Base-by-base conservation (phyloP, 2,888 invertebrate species). In the Microplitis deprimator region DNA sequence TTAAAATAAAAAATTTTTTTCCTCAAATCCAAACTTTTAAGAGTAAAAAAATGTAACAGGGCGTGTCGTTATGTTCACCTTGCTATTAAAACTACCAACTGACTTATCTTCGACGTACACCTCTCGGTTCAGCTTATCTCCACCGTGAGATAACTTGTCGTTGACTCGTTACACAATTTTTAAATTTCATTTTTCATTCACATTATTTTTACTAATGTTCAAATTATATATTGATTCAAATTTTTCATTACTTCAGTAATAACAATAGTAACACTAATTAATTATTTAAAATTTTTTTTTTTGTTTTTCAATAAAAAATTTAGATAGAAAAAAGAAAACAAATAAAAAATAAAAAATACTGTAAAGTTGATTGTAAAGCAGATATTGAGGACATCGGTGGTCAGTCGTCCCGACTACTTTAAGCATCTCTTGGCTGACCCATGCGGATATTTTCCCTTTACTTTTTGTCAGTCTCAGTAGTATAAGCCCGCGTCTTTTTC, bases 351-450 rank as follows among this genome's bases (percentile, higher is more conserved):
- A 29, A 29, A 89, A 88, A 89, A 89, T 89, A 87, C 86, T 13
- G 84, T 84, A 80, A 83, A 88, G 87, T 85, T 77, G 73, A 87
- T 86, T 85, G 84, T 81, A 89, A 89, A 89, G 88, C 89, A 88
- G 89, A 89, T 89, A 89, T 89, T 87, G 88, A 85, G 81, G 71
- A 69, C 74, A 75, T 71, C 77, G 78, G 83, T 84, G 85, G 84
- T 83, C 59, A 65, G 65, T 73, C 85, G 84, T 86, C 86, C 87
- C 85, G 75, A 78, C 81, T 79, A 83, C 85, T 88, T 84, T 89
- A 89, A 89, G 89, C 89, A 85, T 84, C 89, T 89, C 87, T 86
- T 80, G 87, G 89, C 89, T 89, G 89, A 89, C 89, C 89, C 88
- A 88, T 86, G 88, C 89, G 89, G 89, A 89, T 89, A 88, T 89